Conservation (phyloP, 2,888 invertebrate species). For the Megalurothrips usitatus region DNA sequence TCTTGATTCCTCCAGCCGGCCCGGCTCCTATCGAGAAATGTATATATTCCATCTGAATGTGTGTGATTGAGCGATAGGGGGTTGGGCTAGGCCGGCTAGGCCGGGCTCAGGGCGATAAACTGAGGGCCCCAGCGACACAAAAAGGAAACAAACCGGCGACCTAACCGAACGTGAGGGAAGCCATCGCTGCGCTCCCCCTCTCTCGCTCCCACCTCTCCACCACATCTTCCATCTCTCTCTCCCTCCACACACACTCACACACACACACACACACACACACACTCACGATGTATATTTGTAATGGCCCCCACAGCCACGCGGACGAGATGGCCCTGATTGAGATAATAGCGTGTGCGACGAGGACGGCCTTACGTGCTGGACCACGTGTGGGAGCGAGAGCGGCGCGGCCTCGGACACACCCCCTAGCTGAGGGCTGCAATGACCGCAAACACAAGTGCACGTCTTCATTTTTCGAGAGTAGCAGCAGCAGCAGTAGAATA, state of each 20-base stretch:
- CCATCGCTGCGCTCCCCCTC: not conserved
- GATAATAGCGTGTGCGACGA: not conserved
- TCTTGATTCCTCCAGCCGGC: too few relatives aligned
- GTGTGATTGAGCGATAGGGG: conserved; percentile 8
- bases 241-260: too few relatives aligned
- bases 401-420: not conserved
- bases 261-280: too few relatives aligned
- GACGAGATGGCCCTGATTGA: not conserved
- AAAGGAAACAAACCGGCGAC: not conserved
- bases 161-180: too few relatives aligned
- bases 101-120: not conserved
- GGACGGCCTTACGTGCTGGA: not conserved
- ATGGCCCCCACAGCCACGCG: not conserved
- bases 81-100: not conserved
- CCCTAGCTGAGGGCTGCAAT: too few relatives aligned
- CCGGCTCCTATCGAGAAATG: not conserved
- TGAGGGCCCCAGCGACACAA: not conserved
- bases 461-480: too few relatives aligned
- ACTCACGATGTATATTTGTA: not conserved
- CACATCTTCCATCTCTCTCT: too few relatives aligned
- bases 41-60: not conserved
- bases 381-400: not conserved
- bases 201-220: not conserved
- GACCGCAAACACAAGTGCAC: too few relatives aligned
- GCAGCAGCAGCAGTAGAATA: too few relatives aligned